Evolutionary conservation across 2,888 invertebrate genomes (phyloP).

Genomic region (Caenorhabditis sp.): DNA sequence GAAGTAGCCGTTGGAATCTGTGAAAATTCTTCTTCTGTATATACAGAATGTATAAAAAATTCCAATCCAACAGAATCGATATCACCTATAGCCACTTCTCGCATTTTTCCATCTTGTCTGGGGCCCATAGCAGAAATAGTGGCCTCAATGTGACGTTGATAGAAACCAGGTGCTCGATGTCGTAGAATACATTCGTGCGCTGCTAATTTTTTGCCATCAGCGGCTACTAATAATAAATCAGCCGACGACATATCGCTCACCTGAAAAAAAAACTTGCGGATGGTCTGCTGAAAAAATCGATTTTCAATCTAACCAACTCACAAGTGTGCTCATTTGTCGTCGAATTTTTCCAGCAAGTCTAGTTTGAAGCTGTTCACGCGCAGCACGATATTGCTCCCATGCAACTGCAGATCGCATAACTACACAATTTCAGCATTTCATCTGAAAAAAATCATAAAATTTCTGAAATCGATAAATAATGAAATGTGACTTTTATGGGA

Average conservation of each 20-base stretch:
- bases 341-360: slow-evolving; percentile 51
- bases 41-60: slow-evolving; percentile 67
- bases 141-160: slow-evolving; percentile 63
- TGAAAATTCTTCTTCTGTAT: slow-evolving; percentile 67
- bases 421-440: slow-evolving; percentile 25
- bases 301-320: slow-evolving; percentile 13
- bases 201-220: slow-evolving; percentile 65
- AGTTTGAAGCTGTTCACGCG: slow-evolving; percentile 53
- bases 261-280: background rate
- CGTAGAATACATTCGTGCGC: slow-evolving; percentile 65
- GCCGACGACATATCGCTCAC: slow-evolving; percentile 59
- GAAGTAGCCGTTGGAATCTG: slow-evolving; percentile 32
- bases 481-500: background rate
- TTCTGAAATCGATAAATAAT: slow-evolving; percentile 11
- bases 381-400: slow-evolving; percentile 54
- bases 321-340: slow-evolving; percentile 52
- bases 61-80: slow-evolving; percentile 64
- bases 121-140: slow-evolving; percentile 58
- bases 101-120: slow-evolving; percentile 27
- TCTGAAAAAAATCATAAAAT: slow-evolving; percentile 11
- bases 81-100: slow-evolving; percentile 64
- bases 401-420: slow-evolving; percentile 36
- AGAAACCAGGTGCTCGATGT: slow-evolving; percentile 65
- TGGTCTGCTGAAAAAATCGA: background rate
- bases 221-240: slow-evolving; percentile 62